Percentiles rank a stretch among this genome's conserved stretches.
phyloP scores from a whole-genome alignment of 2,113 vertebrate species.

The Bubo blakistoni region DNA sequence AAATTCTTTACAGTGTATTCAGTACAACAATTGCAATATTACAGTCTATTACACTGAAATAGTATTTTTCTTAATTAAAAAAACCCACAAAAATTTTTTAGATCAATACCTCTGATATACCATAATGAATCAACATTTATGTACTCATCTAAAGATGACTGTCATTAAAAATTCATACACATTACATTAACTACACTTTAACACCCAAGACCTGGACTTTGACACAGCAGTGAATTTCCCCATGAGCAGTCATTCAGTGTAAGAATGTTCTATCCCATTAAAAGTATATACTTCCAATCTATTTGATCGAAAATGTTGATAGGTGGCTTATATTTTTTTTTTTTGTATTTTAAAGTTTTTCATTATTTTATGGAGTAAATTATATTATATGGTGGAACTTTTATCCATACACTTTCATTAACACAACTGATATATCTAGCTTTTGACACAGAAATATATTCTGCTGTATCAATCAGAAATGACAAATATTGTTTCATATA shows the following conservation, averaged over 20 bases:
- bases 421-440: neutral
- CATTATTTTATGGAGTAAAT: neutral
- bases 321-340: accelerated
- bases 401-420: neutral
- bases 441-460: neutral
- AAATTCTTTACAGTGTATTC: neutral
- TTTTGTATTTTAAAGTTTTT: neutral
- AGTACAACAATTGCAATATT: neutral
- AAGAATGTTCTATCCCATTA: neutral
- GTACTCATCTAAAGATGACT: neutral
- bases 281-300: neutral
- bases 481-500: neutral
- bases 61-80: neutral
- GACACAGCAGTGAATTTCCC: neutral
- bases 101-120: neutral
- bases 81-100: accelerated
- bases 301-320: neutral
- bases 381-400: neutral
- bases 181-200: neutral
- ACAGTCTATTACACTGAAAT: neutral
- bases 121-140: neutral
- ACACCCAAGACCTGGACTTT: neutral
- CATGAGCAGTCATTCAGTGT: neutral
- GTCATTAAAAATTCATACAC: neutral
- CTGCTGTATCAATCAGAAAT: neutral